These are phyloP conservation scores for Danaus chrysippus DNA, from an alignment of 2,888 invertebrate species.

Conservation along the genomic window DNA sequence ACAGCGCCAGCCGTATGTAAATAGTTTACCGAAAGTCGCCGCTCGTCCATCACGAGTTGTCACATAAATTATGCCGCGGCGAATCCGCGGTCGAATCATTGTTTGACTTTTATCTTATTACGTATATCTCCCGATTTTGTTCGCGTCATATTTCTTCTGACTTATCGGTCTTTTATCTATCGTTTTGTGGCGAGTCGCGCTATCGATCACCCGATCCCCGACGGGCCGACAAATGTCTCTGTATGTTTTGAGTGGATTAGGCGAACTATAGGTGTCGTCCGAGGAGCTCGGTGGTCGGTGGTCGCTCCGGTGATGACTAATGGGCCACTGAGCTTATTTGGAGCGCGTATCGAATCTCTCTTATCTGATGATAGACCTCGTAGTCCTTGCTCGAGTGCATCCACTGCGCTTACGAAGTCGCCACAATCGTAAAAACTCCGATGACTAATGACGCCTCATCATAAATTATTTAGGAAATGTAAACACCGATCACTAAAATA, in stretches of 20 bases:
- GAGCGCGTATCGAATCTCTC: conserved; percentile 70
- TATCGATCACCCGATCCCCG: conserved; percentile 73
- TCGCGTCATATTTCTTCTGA: conserved; percentile 79
- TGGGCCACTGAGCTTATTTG: conserved; percentile 65
- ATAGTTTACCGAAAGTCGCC: conserved; percentile 79
- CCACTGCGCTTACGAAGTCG: conserved; percentile 42
- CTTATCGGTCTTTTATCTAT: conserved; percentile 78
- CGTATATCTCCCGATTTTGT: conserved; percentile 79
- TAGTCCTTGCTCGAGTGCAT: conserved; percentile 28
- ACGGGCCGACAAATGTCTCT: conserved; percentile 73
- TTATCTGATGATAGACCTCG: conserved; percentile 68
- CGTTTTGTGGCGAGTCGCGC: conserved; percentile 75
- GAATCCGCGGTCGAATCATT: conserved; percentile 79
- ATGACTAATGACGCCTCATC: conserved; percentile 64
- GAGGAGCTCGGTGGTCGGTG: conserved; percentile 37
- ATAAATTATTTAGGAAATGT: conserved; percentile 62
- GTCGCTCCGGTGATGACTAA: conserved; percentile 65
- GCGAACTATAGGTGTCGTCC: conserved; percentile 56
- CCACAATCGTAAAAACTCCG: conserved; percentile 34
- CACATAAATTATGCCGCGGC: conserved; percentile 80
- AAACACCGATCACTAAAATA: conserved; percentile 64
- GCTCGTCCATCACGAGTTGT: conserved; percentile 79
- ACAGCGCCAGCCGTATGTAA: conserved; percentile 76
- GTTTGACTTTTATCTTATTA: conserved; percentile 80
- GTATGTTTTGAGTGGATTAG: conserved; percentile 78